phyloP scores from a whole-genome alignment of 1,140 invertebrate genomes.

The Pogonognathellus flavescens region DNA sequence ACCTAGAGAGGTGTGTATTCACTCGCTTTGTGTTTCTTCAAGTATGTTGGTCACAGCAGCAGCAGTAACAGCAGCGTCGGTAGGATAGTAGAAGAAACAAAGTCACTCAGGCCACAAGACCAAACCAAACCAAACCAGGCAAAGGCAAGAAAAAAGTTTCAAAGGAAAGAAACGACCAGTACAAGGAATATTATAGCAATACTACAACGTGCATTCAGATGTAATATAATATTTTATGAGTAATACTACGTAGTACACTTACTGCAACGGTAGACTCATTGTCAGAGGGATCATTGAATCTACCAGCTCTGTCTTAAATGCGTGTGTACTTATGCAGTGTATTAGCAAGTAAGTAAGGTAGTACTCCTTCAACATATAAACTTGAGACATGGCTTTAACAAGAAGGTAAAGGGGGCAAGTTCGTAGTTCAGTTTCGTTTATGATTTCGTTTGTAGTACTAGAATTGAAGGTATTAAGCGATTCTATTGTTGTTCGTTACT shows the following conservation, averaged over 20 bases:
- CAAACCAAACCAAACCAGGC: not conserved
- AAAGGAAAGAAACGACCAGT: constrained; percentile 30
- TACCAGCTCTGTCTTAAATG: not conserved
- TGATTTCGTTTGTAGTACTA: not conserved
- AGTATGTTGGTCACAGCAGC: too few species aligned
- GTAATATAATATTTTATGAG: not conserved
- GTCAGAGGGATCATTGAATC: not conserved
- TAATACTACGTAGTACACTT: not conserved
- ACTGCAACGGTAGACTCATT: not conserved
- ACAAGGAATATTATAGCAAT: not conserved
- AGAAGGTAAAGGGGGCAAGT: constrained; percentile 7
- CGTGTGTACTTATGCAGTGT: not conserved
- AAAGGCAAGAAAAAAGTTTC: not conserved
- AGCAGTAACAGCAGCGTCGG: too few species aligned
- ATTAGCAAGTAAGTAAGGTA: constrained; percentile 6
- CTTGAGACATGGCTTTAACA: constrained; percentile 13
- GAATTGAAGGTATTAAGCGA: not conserved
- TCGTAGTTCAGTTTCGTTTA: constrained; percentile 14
- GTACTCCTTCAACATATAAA: not conserved
- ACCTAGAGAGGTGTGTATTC: too few species aligned
- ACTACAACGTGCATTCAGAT: not conserved
- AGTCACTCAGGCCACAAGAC: not conserved
- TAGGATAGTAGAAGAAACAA: not conserved
- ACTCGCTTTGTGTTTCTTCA: too few species aligned
- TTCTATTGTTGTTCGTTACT: constrained; percentile 30